Evolutionary conservation across 2,888 invertebrate species (phyloP).

Genomic region (Rhaphigaster nebulosa): DNA sequence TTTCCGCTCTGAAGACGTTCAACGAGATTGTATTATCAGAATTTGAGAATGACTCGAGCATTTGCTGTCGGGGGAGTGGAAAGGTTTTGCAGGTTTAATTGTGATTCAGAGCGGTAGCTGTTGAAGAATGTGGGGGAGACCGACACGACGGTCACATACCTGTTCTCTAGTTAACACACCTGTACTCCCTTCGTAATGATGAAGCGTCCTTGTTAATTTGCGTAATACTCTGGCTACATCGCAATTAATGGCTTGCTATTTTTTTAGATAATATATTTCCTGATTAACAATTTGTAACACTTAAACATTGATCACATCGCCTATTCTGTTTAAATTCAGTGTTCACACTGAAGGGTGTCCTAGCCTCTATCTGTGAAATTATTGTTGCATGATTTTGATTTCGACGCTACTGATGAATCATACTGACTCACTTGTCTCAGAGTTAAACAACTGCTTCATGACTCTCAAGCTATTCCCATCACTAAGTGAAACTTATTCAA

Average conservation of each 20-base stretch:
- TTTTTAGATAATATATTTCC: not conserved
- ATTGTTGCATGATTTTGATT: no score
- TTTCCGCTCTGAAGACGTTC: not conserved
- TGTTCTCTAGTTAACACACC: not conserved
- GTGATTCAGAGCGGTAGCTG: not conserved
- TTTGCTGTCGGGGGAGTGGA: not conserved
- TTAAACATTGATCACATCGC: no score
- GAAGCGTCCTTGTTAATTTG: not conserved
- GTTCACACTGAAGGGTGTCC: no score
- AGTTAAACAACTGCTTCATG: no score
- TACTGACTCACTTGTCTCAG: no score
- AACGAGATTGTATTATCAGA: not conserved
- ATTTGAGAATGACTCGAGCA: not conserved
- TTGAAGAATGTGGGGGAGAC: slow-evolving; percentile 22
- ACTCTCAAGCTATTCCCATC: no score
- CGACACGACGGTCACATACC: not conserved
- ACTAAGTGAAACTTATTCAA: no score
- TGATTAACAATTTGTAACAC: not conserved
- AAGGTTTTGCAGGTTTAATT: slow-evolving; percentile 12
- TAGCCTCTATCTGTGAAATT: no score
- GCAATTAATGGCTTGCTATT: not conserved
- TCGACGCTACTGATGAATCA: no score
- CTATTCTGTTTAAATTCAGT: no score
- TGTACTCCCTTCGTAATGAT: not conserved
- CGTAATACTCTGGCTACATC: not conserved